Conservation (phyloP, 92 coral and sea anemone species). For the Galaxea fascicularis region DNA sequence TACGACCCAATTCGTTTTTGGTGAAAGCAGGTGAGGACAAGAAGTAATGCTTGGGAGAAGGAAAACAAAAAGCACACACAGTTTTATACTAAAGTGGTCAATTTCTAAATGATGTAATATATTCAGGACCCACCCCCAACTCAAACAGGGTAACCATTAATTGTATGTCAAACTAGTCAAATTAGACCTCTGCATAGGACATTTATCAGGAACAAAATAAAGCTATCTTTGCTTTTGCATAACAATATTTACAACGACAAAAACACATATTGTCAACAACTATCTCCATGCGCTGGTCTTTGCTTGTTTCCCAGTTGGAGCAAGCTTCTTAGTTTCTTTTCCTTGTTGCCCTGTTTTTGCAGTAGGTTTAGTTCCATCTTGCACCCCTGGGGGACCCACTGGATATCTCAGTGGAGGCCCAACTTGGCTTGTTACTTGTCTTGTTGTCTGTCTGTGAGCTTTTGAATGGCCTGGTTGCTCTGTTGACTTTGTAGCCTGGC, state of each 20-base stretch:
- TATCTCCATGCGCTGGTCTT: constrained; percentile 74
- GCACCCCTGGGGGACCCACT: constrained; percentile 41
- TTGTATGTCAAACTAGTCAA: background rate
- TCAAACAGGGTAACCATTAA: background rate
- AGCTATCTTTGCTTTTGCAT: constrained; percentile 12
- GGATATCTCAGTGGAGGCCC: constrained; percentile 38
- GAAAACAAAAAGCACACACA: too few species aligned
- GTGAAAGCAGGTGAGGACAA: too few species aligned
- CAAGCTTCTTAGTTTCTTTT: constrained; percentile 50
- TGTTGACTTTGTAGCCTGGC: constrained; percentile 49
- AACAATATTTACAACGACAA: constrained; percentile 8
- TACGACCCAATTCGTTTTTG: too few species aligned
- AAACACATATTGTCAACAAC: background rate
- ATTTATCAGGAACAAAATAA: constrained; percentile 10
- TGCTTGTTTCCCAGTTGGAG: constrained; percentile 46
- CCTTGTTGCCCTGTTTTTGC: constrained; percentile 43
- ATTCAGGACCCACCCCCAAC: too few species aligned
- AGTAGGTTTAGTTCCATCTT: constrained; percentile 52
- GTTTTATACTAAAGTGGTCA: too few species aligned
- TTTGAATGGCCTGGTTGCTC: constrained; percentile 49
- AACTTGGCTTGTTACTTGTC: constrained; percentile 21
- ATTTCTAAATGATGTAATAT: too few species aligned
- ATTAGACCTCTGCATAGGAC: background rate
- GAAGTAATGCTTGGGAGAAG: too few species aligned
- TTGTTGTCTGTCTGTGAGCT: constrained; percentile 20